Percentiles rank a stretch among this genome's conserved stretches.
These are phyloP conservation scores for Myiotriccus ornatus DNA, from an alignment of 2,797 vertebrate genomes.

Conservation along the genomic window DNA sequence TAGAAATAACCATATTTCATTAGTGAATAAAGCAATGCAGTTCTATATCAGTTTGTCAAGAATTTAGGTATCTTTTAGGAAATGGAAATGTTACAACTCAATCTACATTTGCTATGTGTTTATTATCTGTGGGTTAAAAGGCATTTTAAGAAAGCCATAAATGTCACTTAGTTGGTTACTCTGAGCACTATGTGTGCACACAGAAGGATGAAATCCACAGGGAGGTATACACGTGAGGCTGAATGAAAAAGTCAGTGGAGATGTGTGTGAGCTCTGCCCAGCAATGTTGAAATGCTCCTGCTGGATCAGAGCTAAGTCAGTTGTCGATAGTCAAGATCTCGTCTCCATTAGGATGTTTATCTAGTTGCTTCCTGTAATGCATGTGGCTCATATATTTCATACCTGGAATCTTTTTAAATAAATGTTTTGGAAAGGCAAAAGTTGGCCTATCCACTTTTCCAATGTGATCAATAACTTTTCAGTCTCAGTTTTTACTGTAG, in stretches of 20 bases:
- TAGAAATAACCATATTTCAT: not conserved
- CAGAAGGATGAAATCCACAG: not conserved
- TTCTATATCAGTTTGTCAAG: not conserved
- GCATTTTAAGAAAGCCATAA: not conserved
- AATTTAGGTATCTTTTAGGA: not conserved
- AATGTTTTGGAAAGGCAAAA: not conserved
- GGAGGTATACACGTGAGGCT: not conserved
- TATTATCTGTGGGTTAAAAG: not conserved
- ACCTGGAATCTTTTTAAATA: not conserved
- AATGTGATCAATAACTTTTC: not conserved
- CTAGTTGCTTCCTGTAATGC: not conserved
- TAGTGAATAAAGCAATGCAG: not conserved
- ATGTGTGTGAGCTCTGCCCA: not conserved
- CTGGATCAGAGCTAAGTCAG: not conserved
- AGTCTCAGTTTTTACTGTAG: not conserved
- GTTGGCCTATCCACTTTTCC: not conserved
- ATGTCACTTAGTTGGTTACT: not conserved
- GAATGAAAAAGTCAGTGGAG: not conserved
- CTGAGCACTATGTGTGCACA: not conserved
- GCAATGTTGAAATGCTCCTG: not conserved
- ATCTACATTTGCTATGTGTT: not conserved
- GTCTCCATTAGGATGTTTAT: not conserved
- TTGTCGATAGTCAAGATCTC: not conserved
- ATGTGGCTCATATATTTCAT: not conserved
- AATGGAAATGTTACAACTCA: not conserved